These are phyloP conservation scores for Urechis unicinctus DNA, from an alignment of 2,888 invertebrate species.

Conservation along the genomic window DNA sequence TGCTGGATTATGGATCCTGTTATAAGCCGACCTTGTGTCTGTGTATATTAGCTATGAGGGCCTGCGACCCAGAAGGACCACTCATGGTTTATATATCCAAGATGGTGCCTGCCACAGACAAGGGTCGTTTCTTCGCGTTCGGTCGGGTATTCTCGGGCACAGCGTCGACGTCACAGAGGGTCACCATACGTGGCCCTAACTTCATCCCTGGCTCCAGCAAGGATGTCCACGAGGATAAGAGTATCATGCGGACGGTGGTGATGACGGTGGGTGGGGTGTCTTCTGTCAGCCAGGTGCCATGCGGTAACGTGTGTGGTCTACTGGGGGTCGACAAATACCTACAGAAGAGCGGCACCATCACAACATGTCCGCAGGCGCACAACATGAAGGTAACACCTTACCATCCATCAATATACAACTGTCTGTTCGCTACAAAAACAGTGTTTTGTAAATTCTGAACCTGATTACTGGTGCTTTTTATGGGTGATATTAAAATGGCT, in stretches of 20 bases:
- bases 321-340: conserved; percentile 23
- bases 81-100: conserved; percentile 26
- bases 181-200: conserved; percentile 18
- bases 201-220: conserved; percentile 13
- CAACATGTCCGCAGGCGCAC: conserved; percentile 19
- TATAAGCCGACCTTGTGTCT: conserved; percentile 2
- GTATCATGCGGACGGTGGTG: conserved; percentile 10
- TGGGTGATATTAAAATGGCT: too few relatives aligned
- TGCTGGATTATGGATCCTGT: too few relatives aligned
- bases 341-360: conserved; percentile 22
- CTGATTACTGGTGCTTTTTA: too few relatives aligned
- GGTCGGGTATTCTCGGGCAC: conserved; percentile 25
- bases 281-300: conserved; percentile 16
- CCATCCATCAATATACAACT: too few relatives aligned
- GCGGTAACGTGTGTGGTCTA: conserved; percentile 23
- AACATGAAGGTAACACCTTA: conserved; percentile 17
- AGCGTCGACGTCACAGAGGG: conserved; percentile 10
- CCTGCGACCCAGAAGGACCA: conserved; percentile 22
- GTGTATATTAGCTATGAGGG: conserved; percentile 16
- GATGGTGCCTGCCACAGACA: conserved; percentile 23
- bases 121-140: conserved; percentile 22
- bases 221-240: conserved; percentile 1
- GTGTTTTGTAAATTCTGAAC: too few relatives aligned
- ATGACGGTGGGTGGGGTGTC: conserved; percentile 19
- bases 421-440: too few relatives aligned